phyloP scores from a whole-genome alignment of 1,140 invertebrate genomes.

The Asbolus verrucosus region DNA sequence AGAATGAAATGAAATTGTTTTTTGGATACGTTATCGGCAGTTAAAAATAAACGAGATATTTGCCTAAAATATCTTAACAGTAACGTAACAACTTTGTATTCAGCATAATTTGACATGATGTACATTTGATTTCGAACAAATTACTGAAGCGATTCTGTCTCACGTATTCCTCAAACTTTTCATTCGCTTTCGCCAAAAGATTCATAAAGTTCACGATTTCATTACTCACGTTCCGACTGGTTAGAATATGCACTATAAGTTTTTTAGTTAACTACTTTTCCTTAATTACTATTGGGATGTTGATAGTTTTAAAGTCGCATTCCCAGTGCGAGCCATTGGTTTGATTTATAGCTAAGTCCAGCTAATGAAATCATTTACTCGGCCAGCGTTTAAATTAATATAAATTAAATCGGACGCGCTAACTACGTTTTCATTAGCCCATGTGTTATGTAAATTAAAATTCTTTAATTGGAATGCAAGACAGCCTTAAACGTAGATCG shows the following conservation, averaged over 20 bases:
- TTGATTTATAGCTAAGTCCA: conserved; percentile 11
- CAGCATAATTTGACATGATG: not conserved
- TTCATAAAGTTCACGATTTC: conserved; percentile 29
- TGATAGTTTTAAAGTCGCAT: not conserved
- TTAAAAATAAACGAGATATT: too few relatives aligned
- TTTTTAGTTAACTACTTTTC: not conserved
- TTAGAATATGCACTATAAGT: not conserved
- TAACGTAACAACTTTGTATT: too few relatives aligned
- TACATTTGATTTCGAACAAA: conserved; percentile 2
- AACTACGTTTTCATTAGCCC: conserved; percentile 23
- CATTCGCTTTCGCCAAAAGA: conserved; percentile 4
- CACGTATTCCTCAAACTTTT: conserved; percentile 20
- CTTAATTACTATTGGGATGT: conserved; percentile 13
- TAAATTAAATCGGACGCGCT: conserved; percentile 13
- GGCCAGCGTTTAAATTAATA: conserved; percentile 12
- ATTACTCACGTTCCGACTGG: not conserved
- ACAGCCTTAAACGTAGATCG: not conserved
- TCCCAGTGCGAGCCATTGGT: conserved; percentile 1
- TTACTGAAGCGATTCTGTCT: conserved; percentile 1
- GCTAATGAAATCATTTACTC: conserved; percentile 26
- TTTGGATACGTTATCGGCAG: too few relatives aligned
- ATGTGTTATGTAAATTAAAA: conserved; percentile 23
- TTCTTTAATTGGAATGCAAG: conserved; percentile 5
- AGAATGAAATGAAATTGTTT: too few relatives aligned
- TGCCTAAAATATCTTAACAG: too few relatives aligned